Evolutionary conservation across 2,113 vertebrate species (phyloP).

Genomic region (Zapornia atra): DNA sequence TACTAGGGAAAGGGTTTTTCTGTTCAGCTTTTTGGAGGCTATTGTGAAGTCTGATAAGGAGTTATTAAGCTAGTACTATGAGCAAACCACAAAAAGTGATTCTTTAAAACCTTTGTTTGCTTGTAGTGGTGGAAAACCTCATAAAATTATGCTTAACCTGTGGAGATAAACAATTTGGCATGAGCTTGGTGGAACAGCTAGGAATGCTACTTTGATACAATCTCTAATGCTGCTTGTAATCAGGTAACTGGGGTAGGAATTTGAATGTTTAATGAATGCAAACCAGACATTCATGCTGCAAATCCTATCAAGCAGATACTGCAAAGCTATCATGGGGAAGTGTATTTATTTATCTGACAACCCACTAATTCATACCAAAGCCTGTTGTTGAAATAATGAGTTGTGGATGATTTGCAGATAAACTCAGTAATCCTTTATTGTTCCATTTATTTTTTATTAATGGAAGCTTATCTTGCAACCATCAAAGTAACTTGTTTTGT

Average conservation of each 20-base stretch:
- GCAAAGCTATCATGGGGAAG: not conserved
- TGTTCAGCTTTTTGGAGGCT: not conserved
- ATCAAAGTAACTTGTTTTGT: constrained; percentile 1
- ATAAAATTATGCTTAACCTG: not conserved
- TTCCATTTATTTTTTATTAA: constrained; percentile 15
- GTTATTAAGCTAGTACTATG: not conserved
- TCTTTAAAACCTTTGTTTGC: not conserved
- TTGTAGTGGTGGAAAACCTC: not conserved
- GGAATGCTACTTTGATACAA: not conserved
- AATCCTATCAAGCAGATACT: not conserved
- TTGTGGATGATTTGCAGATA: constrained; percentile 5
- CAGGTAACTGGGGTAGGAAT: not conserved
- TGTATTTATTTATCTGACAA: constrained; percentile 37
- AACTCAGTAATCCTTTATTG: constrained; percentile 11
- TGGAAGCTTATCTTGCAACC: not conserved
- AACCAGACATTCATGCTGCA: not conserved
- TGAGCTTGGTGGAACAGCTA: not conserved
- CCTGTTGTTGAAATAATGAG: not conserved
- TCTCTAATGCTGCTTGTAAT: not conserved
- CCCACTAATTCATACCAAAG: constrained; percentile 20
- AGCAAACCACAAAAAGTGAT: not conserved
- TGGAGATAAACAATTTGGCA: not conserved
- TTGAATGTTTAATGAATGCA: not conserved
- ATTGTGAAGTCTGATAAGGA: not conserved
- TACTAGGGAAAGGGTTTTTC: not conserved